A percentile compares a stretch with the other conserved stretches of the same genome.
Evolutionary conservation across 92 coral and sea anemone genomes (phyloP).

Genomic region (Epizoanthus stellaris): DNA sequence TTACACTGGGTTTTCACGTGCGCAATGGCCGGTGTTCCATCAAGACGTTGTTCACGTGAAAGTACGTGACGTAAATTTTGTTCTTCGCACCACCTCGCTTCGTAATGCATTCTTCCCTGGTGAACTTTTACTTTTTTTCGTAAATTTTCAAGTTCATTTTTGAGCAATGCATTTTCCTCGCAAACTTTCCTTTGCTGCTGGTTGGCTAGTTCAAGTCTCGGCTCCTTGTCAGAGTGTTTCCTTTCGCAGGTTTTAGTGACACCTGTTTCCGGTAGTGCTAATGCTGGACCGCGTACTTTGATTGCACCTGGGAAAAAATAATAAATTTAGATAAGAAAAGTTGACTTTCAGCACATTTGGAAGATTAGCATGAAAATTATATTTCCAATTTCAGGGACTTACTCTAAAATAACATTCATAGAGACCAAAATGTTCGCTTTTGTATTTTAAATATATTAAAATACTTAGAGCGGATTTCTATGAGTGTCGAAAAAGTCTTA

Average conservation of each 20-base stretch:
- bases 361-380: too few relatives aligned
- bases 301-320: slow-evolving; percentile 7
- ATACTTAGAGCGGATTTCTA: too few relatives aligned
- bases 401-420: not conserved
- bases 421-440: not conserved
- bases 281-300: slow-evolving; percentile 6
- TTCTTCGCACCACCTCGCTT: slow-evolving; percentile 53
- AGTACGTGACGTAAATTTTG: slow-evolving; percentile 40
- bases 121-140: slow-evolving; percentile 69
- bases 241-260: slow-evolving; percentile 4
- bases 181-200: slow-evolving; percentile 46
- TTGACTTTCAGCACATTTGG: not conserved
- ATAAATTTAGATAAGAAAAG: not conserved
- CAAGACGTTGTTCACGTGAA: slow-evolving; percentile 33
- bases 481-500: too few relatives aligned
- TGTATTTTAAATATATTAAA: not conserved
- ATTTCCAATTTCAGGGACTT: too few relatives aligned
- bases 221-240: slow-evolving; percentile 58
- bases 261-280: not conserved
- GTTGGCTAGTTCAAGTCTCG: slow-evolving; percentile 45
- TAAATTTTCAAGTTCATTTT: slow-evolving; percentile 64
- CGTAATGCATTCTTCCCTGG: slow-evolving; percentile 60
- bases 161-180: slow-evolving; percentile 52
- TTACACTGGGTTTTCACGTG: slow-evolving; percentile 13
- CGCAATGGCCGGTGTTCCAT: slow-evolving; percentile 26